Evolutionary conservation across 2,113 vertebrate genomes (phyloP).

Genomic region (Thomomys bottae): DNA sequence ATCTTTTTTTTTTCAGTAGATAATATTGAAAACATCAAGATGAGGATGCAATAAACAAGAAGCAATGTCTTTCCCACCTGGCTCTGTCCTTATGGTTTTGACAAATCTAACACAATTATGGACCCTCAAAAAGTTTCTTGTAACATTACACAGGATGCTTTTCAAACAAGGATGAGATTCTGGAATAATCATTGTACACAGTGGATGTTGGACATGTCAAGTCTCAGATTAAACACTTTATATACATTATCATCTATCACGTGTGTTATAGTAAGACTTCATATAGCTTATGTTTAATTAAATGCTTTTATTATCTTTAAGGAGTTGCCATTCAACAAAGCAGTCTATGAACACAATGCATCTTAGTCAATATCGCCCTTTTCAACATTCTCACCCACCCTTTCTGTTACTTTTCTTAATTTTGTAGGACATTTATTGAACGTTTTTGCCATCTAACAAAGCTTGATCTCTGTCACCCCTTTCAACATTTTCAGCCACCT

Average conservation of each 20-base stretch:
- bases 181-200: background rate
- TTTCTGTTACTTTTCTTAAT: too few species aligned
- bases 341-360: too few species aligned
- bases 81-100: background rate
- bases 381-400: too few species aligned
- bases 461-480: too few species aligned
- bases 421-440: too few species aligned
- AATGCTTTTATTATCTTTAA: background rate
- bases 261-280: background rate
- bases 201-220: background rate
- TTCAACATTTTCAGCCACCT: too few species aligned
- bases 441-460: too few species aligned
- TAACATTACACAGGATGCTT: background rate
- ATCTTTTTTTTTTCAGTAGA: background rate
- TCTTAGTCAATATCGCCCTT: too few species aligned
- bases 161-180: background rate
- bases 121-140: background rate
- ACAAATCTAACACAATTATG: background rate
- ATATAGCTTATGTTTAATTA: background rate
- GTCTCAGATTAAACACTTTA: background rate
- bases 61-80: background rate
- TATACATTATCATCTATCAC: background rate
- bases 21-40: background rate
- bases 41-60: background rate
- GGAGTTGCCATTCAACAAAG: too few species aligned